These are phyloP conservation scores for Chrysolina americana DNA, from an alignment of 2,888 invertebrate species.

Conservation along the genomic window DNA sequence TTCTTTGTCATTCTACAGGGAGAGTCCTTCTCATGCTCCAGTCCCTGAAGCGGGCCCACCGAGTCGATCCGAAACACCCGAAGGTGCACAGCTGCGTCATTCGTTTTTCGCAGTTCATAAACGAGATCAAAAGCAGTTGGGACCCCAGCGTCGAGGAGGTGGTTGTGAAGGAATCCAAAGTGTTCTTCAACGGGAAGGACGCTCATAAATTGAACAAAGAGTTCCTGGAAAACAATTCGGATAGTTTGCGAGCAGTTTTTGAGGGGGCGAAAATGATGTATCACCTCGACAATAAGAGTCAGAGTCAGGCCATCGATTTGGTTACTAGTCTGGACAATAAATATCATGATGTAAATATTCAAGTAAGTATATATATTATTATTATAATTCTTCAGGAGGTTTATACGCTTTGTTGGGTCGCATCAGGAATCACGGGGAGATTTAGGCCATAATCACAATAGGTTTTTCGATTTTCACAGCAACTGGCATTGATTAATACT, in stretches of 20 bases:
- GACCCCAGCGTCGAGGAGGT: constrained; percentile 72
- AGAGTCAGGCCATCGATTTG: constrained; percentile 77
- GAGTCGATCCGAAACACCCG: constrained; percentile 81
- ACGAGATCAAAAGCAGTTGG: constrained; percentile 67
- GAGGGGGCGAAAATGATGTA: constrained; percentile 89
- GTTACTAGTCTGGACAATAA: constrained; percentile 73
- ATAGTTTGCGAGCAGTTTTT: constrained; percentile 83
- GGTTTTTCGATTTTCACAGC: too few relatives aligned
- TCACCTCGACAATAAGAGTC: constrained; percentile 79
- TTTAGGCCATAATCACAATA: too few relatives aligned
- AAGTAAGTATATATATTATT: constrained; percentile 66
- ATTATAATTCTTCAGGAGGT: not conserved
- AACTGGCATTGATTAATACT: too few relatives aligned
- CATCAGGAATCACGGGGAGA: not conserved
- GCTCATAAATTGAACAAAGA: constrained; percentile 78
- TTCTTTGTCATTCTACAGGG: constrained; percentile 70
- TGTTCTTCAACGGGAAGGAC: constrained; percentile 74
- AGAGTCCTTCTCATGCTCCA: constrained; percentile 96
- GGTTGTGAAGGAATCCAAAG: constrained; percentile 71
- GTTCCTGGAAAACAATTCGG: constrained; percentile 75
- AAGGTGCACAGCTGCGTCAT: constrained; percentile 90
- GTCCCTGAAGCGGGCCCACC: constrained; percentile 91
- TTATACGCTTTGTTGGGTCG: not conserved
- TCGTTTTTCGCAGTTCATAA: constrained; percentile 78
- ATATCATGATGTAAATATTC: constrained; percentile 71